Base-by-base conservation (phyloP, 2,888 invertebrate genomes). In the Hyalella azteca region DNA sequence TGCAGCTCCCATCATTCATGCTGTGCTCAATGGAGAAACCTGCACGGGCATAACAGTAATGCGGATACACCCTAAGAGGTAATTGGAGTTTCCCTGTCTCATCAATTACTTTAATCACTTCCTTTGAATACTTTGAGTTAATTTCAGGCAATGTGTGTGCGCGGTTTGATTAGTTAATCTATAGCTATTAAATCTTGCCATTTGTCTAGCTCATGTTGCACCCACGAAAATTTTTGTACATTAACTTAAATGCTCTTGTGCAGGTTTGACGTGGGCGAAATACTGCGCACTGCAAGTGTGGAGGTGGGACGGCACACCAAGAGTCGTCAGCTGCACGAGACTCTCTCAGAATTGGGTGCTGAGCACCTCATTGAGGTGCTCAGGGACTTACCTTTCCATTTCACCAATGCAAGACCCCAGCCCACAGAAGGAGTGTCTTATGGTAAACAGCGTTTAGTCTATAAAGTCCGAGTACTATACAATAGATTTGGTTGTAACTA, bases 201-300 rank as follows among this genome's bases (percentile, higher is more conserved):
- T n/a, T n/a, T n/a, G n/a, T n/a, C n/a, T n/a, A n/a, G n/a, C n/a
- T n/a, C n/a, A n/a, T n/a, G n/a, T n/a, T n/a, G n/a, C n/a, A n/a
- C n/a, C n/a, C n/a, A n/a, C 9, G 2, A 54, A 26, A 54, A 54
- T 9, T 15, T 54, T 54, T 26, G 3, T 13, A 22, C 22, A 26
- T 22, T 13, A 22, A 50, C 3, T 50, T 5, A 13, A 50, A 22
- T 50, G 15, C 60, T 48, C 26, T 41, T 19, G 36, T 85, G 73
- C 79, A 90, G 90, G 85, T 95, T 95, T 90, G 95, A 95, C 90
- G 89, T 93, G 85, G 95, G 95, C 86, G 90, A 89, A 81, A 89
- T 90, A 84, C 86, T 89, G 82, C 81, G 82, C 49, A 87, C 87
- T 80, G 85, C 86, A 78, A 78, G 66, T 9, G 84, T 93, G 29